Base-by-base conservation (phyloP, 2,797 vertebrate genomes). In the Trachurus trachurus region DNA sequence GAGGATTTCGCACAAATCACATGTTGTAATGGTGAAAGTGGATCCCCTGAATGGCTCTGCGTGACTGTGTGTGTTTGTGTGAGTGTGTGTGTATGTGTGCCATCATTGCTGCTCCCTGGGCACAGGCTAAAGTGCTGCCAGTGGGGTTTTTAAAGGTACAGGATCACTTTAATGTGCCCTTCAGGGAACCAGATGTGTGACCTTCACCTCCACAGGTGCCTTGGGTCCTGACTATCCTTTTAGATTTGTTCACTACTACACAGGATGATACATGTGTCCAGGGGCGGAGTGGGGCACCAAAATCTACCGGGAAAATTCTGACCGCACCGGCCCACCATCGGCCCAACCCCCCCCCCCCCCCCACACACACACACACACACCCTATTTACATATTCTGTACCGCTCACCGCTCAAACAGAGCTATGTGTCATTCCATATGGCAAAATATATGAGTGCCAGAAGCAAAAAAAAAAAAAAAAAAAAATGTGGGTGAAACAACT, bases 101-200 rank as follows among this genome's bases (percentile, higher is more conserved):
- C 42, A 37, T 65, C 63, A 68, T 61, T 70, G 79, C 66, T 69
- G 45, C 72, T 88, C 85, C 75, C 86, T 70, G 59, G 84, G 65
- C 71, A 21, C 67, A 16, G 31, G 71, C 83, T 90, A 89, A 87
- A 87, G 80, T 83, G 78, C 82, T 84, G 77, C 82, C 68, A 74
- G 78, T 60, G 68, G 78, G 74, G 60, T 8, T 19, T 49, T 88
- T 85, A 85, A 88, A 88, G 83, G 75, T 53, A 3, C 19, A 69
- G 89, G 80, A 91, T 90, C 84, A 78, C 87, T 91, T 89, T 85
- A 60, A 78, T 1, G 8, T 66, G 85, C 84, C 88, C 88, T 91
- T 88, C 80, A 79, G 21, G 31, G 88, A 59, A 62, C 84, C 81
- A 87, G 78, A 83, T 17, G 15, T 66, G 79, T 81, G 87, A 92